A percentile compares a stretch with the other conserved stretches of the same genome.
Evolutionary conservation across 2,888 invertebrate genomes (phyloP).

Genomic region (Mantis religiosa): DNA sequence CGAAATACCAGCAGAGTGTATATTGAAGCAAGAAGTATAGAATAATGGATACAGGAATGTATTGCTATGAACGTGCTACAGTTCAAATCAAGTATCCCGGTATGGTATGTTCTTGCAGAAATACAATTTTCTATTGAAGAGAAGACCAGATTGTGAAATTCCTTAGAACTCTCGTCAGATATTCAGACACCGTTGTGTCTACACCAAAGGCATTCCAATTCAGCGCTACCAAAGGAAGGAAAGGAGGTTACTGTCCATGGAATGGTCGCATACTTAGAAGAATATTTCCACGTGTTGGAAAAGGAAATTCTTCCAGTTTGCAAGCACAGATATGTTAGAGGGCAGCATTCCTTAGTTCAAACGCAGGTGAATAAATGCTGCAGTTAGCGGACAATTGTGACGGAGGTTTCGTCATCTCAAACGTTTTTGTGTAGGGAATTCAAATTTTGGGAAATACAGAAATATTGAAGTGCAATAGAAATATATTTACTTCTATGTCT

Average conservation of each 20-base stretch:
- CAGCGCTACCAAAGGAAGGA: background rate
- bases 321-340: too few relatives aligned
- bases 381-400: too few relatives aligned
- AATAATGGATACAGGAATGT: too few relatives aligned
- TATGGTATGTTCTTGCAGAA: background rate
- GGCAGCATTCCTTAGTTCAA: too few relatives aligned
- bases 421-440: too few relatives aligned
- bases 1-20: too few relatives aligned
- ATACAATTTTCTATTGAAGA: background rate
- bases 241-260: background rate
- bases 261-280: background rate
- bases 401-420: too few relatives aligned
- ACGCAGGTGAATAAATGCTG: too few relatives aligned
- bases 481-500: too few relatives aligned
- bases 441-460: too few relatives aligned
- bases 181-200: background rate
- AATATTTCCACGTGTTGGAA: background rate
- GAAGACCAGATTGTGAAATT: background rate
- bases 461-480: too few relatives aligned
- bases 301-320: background rate
- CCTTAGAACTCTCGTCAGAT: background rate
- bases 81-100: background rate
- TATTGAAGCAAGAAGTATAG: too few relatives aligned
- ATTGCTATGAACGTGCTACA: background rate
- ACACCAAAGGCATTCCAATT: background rate